Base-by-base conservation (phyloP, 2,888 invertebrate species). In the Acrobasis consociella region DNA sequence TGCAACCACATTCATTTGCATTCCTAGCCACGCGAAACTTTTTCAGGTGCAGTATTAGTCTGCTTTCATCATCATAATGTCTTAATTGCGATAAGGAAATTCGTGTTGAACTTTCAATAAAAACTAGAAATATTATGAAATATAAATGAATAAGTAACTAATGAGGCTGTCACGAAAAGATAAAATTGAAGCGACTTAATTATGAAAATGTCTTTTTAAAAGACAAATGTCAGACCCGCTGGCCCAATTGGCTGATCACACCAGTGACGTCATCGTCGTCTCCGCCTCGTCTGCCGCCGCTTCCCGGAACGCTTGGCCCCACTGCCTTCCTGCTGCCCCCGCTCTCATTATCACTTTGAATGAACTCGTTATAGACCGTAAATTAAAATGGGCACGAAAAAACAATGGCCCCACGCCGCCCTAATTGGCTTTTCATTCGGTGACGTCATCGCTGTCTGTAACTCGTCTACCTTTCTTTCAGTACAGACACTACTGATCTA, bases 221-320 rank as follows among this genome's bases (percentile, higher is more conserved):
- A 49, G 37, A 49, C 31, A 78, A 77, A 73, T 76, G 76, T 78
- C 77, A 78, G 75, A 74, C 76, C 77, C 75, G 76, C 71, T 84
- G 86, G 69, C 83, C 87, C 81, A 86, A 86, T 89, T 89, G 89
- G 86, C 86, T 70, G 80, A 72, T 80, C 79, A 77, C 49, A 69
- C 70, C 66, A 52, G 71, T 90, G 87, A 90, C 91, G 89, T 89
- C 89, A 88, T 67, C 74, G 69, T 76, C 75, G 91, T 90, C 89
- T 91, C 85, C 83, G 85, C 83, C 76, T 76, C 81, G 91, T 91
- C 91, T 91, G 78, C 85, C 74, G 81, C 80, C 81, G 82, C 84
- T 90, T 91, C 89, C 88, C 87, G 87, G 89, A 89, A 89, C 86
- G 80, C 74, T 79, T 83, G 81, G 81, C 83, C 83, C 77, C 81